Conservation (phyloP, 2,113 vertebrate species). For the Indicator indicator region DNA sequence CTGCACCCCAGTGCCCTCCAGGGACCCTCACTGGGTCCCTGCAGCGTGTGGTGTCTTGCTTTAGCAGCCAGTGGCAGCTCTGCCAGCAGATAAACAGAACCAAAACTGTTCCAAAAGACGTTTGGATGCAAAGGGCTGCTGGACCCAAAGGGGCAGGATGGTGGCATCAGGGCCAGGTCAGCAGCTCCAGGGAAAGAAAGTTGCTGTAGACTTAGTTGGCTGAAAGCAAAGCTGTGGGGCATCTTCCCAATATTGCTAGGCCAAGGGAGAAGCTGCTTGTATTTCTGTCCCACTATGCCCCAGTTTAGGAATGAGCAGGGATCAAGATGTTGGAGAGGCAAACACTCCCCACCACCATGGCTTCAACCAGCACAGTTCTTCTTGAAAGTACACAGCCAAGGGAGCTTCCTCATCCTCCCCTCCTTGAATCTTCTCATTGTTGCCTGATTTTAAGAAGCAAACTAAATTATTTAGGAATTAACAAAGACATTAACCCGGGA, state of each 20-base stretch:
- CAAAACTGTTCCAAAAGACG: not conserved
- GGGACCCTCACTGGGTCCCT: rapidly evolving
- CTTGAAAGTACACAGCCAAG: not conserved
- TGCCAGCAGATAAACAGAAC: not conserved
- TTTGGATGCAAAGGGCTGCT: not conserved
- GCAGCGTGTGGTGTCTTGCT: rapidly evolving
- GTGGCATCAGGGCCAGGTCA: not conserved
- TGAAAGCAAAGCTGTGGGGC: not conserved
- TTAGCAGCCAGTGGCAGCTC: not conserved
- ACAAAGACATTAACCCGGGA: not conserved
- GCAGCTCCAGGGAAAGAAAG: not conserved
- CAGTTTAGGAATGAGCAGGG: not conserved
- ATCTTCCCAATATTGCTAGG: not conserved
- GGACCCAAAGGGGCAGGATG: not conserved
- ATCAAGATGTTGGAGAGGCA: not conserved
- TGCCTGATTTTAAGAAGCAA: not conserved
- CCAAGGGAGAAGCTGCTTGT: not conserved
- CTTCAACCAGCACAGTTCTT: not conserved
- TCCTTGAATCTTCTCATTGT: not conserved
- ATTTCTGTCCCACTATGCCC: not conserved
- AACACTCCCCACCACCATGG: not conserved
- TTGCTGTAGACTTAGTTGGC: not conserved
- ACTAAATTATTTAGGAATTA: not conserved
- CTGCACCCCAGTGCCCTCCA: not conserved
- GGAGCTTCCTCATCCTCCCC: not conserved